These are phyloP conservation scores for Harmothoe impar DNA, from an alignment of 2,888 invertebrate genomes.

Conservation along the genomic window DNA sequence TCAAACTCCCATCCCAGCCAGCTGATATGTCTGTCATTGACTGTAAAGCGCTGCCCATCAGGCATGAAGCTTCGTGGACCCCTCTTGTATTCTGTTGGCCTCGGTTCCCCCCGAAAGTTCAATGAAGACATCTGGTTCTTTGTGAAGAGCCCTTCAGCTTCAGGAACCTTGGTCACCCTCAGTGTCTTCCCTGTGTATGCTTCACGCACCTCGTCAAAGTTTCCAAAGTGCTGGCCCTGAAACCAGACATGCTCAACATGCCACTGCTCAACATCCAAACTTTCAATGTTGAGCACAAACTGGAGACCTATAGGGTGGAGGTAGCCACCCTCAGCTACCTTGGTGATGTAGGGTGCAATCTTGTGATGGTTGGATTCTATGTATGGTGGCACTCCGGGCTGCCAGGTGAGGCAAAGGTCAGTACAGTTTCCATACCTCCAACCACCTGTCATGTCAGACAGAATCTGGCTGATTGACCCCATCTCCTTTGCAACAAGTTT, in stretches of 20 bases:
- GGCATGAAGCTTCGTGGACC: constrained; percentile 77
- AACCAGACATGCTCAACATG: constrained; percentile 64
- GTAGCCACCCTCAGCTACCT: background rate
- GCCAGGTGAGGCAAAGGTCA: background rate
- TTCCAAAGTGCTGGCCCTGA: constrained; percentile 38
- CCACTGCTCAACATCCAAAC: background rate
- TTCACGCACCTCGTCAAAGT: constrained; percentile 36
- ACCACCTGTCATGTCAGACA: background rate
- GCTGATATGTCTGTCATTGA: constrained; percentile 74
- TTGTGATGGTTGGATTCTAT: background rate
- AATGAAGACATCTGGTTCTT: background rate
- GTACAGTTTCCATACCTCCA: background rate
- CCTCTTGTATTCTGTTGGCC: background rate
- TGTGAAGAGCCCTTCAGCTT: background rate
- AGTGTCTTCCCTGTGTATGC: background rate
- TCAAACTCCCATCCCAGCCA: constrained; percentile 79
- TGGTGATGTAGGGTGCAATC: background rate
- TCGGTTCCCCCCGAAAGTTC: constrained; percentile 30
- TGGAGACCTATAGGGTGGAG: constrained; percentile 38
- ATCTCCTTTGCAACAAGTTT: background rate
- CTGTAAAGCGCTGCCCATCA: constrained; percentile 71
- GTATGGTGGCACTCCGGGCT: background rate
- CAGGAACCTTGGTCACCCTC: constrained; percentile 19
- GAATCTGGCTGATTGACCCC: background rate
- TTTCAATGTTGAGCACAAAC: background rate